A percentile compares a stretch with the other conserved stretches of the same genome.
Conservation (phyloP, 2,797 vertebrate genomes). For the Coccyzus lansbergi region DNA sequence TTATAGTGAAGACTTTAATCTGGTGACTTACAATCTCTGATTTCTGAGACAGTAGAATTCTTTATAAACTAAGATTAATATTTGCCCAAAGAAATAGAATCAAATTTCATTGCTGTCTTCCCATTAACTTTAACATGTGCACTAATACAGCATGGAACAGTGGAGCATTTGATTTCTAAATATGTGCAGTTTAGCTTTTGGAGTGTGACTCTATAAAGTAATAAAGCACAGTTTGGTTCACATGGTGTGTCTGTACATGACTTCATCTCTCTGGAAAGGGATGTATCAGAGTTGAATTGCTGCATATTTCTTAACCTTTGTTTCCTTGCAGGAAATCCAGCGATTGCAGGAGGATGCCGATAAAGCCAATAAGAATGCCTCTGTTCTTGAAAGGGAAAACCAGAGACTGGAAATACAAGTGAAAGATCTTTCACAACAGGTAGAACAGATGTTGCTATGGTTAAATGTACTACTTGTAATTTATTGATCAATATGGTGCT, state of each 20-base stretch:
- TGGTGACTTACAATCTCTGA: not conserved
- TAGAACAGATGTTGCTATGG: not conserved
- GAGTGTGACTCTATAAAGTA: not conserved
- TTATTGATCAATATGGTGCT: not conserved
- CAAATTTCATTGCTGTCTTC: not conserved
- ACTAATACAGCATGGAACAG: not conserved
- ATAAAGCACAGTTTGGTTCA: not conserved
- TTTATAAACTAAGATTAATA: not conserved
- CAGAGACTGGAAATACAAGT: conserved; percentile 90
- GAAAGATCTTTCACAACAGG: conserved; percentile 93
- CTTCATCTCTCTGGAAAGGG: not conserved
- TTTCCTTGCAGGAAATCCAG: conserved; percentile 87
- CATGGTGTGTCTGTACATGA: not conserved
- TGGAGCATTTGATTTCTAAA: accelerated
- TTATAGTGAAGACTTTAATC: not conserved
- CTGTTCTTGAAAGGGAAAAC: conserved; percentile 89
- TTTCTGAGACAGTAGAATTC: not conserved
- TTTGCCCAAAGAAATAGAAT: not conserved
- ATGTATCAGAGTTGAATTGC: not conserved
- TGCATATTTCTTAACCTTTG: not conserved
- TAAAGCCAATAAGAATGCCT: conserved; percentile 90
- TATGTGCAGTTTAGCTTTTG: not conserved
- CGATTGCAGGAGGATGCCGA: conserved; percentile 90
- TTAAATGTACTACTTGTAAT: not conserved
- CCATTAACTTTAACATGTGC: not conserved